phyloP scores from a whole-genome alignment of 2,797 vertebrate genomes.

The Anguilla marmorata region DNA sequence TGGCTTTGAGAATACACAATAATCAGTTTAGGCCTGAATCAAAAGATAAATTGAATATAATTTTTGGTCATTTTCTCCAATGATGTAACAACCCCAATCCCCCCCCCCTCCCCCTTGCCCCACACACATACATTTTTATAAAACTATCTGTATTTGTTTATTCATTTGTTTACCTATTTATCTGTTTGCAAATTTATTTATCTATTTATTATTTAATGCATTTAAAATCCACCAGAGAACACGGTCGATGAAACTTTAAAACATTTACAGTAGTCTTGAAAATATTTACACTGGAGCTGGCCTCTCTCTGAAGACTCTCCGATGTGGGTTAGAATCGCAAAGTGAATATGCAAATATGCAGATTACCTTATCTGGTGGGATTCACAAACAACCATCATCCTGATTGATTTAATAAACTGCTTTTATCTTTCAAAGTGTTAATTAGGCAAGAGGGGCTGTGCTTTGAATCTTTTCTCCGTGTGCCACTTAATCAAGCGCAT shows the following conservation, averaged over 20 bases:
- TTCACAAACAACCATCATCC: slow-evolving; percentile 97
- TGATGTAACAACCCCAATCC: slow-evolving; percentile 32
- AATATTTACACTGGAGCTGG: slow-evolving; percentile 92
- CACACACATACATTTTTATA: slow-evolving; percentile 22
- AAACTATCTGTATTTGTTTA: slow-evolving; percentile 53
- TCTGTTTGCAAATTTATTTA: slow-evolving; percentile 69
- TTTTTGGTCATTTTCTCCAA: slow-evolving; percentile 42
- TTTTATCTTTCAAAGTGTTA: slow-evolving; percentile 99
- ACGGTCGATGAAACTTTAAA: slow-evolving; percentile 75
- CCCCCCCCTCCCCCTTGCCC: background rate
- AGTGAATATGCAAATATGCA: slow-evolving; percentile 99
- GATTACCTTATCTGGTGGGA: slow-evolving; percentile 98
- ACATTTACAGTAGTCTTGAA: slow-evolving; percentile 76
- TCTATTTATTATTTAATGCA: slow-evolving; percentile 75
- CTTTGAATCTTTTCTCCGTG: slow-evolving; percentile 79
- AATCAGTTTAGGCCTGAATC: slow-evolving; percentile 53
- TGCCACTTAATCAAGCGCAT: slow-evolving; percentile 76
- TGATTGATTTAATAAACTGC: slow-evolving; percentile 99
- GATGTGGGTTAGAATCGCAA: slow-evolving; percentile 97
- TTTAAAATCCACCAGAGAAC: slow-evolving; percentile 65
- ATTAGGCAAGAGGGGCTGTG: slow-evolving; percentile 94
- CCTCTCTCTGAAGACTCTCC: slow-evolving; percentile 85
- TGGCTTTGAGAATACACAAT: slow-evolving; percentile 53
- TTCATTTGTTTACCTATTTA: slow-evolving; percentile 66
- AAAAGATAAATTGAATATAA: slow-evolving; percentile 36